These are phyloP conservation scores for Eutolmus rufibarbis DNA, from an alignment of 2,888 invertebrate genomes.

Conservation along the genomic window DNA sequence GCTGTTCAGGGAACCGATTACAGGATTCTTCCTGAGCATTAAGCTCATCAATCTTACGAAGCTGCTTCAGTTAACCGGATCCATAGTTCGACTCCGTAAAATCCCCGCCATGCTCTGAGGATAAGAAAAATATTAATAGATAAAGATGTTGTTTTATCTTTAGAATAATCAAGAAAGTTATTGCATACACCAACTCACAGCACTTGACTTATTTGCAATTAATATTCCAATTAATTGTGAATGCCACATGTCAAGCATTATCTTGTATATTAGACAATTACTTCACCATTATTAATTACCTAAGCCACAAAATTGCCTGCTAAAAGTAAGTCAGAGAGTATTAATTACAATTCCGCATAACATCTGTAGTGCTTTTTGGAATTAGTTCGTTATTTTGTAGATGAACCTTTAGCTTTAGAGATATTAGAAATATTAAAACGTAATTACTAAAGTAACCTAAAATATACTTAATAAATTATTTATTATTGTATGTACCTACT, in stretches of 20 bases:
- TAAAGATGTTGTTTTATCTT: neutral
- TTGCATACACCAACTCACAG: neutral
- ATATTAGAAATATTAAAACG: neutral
- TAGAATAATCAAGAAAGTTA: neutral
- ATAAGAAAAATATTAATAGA: neutral
- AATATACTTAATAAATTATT: neutral
- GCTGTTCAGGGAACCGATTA: neutral
- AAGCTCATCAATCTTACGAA: conserved; percentile 2
- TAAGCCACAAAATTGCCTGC: neutral
- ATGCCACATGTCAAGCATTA: neutral
- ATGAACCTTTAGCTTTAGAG: neutral
- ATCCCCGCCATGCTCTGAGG: neutral
- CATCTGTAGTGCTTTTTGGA: neutral
- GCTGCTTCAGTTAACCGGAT: neutral
- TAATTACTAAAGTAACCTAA: neutral
- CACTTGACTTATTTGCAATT: neutral
- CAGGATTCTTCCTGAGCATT: neutral
- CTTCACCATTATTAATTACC: neutral
- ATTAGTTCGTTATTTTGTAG: neutral
- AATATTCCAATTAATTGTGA: neutral
- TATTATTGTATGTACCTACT: neutral
- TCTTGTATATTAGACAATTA: neutral
- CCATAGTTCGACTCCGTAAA: neutral
- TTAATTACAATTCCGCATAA: neutral
- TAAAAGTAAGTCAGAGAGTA: neutral